Base-by-base conservation (phyloP, 2,797 vertebrate genomes). In the Taeniopygia guttata region DNA sequence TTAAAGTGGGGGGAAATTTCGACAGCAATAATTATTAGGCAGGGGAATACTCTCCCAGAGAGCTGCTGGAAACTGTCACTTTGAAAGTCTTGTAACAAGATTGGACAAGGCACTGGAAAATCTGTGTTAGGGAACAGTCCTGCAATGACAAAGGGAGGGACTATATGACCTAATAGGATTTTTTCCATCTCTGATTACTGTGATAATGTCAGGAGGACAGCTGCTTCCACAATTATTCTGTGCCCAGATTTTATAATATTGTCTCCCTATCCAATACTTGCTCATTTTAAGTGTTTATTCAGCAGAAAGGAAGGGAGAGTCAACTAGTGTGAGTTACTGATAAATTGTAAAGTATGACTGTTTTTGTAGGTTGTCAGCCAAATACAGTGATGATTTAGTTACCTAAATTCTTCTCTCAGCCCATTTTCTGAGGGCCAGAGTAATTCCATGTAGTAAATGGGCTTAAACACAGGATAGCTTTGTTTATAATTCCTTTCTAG, bases 101-200 rank as follows among this genome's bases (percentile, higher is more conserved):
- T 79, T 94, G 89, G 95, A 94, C 93, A 89, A 82, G 56, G 54
- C 87, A 58, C n/a, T 94, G 95, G 94, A 96, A 96, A 97, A 93
- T 93, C 45, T 74, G 1, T 3, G 13, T 95, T 91, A 87, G 73
- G 38, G 75, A 95, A 42, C 34, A 93, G 78, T 93, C 34, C 67
- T 93, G 77, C 80, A 77, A 22, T 91, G 95, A 89, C 93, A 90
- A 82, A 90, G 87, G 94, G 80, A 90, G 87, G 91, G 83, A 84
- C 77, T 93, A 7, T 69, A 84, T 96, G 91, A 96, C 64, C 74
- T 96, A 94, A 94, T 26, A 89, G 77, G 85, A 89, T 89, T 90
- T 96, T 97, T 96, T 96, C 95, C 95, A 90, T 96, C 83, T 94
- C 95, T 87, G 77, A 96, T 96, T 90, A 94, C 94, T 96, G 27